Conservation (phyloP, 2,888 invertebrate genomes). For the Caenorhabditis becei region DNA sequence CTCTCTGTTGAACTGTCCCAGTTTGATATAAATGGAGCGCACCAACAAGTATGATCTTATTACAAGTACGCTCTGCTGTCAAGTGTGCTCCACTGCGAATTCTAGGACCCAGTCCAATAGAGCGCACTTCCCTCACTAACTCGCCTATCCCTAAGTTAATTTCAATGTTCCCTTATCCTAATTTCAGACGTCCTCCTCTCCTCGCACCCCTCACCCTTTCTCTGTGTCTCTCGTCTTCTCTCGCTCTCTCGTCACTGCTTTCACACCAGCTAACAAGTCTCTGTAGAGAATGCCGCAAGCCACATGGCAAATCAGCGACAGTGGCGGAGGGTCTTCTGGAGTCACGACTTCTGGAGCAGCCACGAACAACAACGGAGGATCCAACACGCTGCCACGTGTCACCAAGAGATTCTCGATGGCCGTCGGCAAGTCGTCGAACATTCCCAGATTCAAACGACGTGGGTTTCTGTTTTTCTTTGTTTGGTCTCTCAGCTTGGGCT, state of each 20-base stretch:
- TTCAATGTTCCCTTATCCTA: background rate
- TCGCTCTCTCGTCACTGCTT: background rate
- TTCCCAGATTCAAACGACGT: conserved; percentile 62
- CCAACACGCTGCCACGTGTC: conserved; percentile 55
- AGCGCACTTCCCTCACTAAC: too few species aligned
- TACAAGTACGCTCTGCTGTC: too few species aligned
- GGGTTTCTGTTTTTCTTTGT: conserved; percentile 24
- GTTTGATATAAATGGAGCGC: too few species aligned
- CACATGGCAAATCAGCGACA: conserved; percentile 21
- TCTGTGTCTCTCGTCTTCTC: background rate
- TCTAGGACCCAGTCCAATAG: too few species aligned
- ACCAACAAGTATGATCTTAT: too few species aligned
- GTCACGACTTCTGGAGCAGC: background rate
- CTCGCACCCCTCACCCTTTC: background rate
- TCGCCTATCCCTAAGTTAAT: background rate
- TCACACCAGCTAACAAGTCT: background rate
- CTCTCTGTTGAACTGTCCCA: too few species aligned
- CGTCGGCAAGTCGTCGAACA: conserved; percentile 42
- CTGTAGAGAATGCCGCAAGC: conserved; percentile 28
- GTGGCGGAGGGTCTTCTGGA: background rate
- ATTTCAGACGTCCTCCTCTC: background rate
- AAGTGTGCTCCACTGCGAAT: too few species aligned
- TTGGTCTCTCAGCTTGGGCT: background rate
- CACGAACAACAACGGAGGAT: conserved; percentile 13
- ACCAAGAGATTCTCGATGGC: conserved; percentile 41